Evolutionary conservation across 2,113 vertebrate genomes (phyloP), one percentile per base, ranked within the genome.

Genomic region (Burhinus oedicnemus): DNA sequence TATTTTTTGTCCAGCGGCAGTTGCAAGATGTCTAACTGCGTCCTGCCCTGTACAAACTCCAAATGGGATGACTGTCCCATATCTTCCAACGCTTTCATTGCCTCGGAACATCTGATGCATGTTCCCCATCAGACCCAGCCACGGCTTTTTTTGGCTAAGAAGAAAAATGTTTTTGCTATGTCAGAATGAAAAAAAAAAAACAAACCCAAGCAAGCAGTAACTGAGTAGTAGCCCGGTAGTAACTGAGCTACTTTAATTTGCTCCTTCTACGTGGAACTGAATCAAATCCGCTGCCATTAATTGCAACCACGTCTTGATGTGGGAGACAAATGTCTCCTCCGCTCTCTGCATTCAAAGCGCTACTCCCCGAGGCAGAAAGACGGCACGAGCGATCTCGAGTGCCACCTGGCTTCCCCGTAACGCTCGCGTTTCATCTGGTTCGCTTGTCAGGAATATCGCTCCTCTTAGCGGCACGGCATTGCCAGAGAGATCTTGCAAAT

Each of bases 401-500:
- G 64, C 97, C 96, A 87, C 96, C 97, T 96, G 95, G 62, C 90
- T 97, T 95, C 94, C 92, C 22, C 3, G 8, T 9, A 44, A 45
- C 82, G 91, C 90, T 87, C n/a, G 32, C 55, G 8, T 94, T 94
- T 93, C 91, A n/a, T 93, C 65, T 27, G 77, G 27, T 76, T 89
- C 6, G 7, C 55, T 78, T 55, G 57, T 72, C 84, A 17, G 58
- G 38, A 51, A n/a, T 83, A 60, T 77, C 16, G 5, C 86, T 89
- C 71, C 83, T 87, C 60, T 49, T 20, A 44, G 84, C 61, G 58
- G 74, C 61, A 11, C 62, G 4, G 36, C 92, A 61, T 83, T 62
- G 87, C 95, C 94, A 84, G 52, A 77, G 90, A 97, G 95, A 71
- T 69, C 93, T 96, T 85, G 82, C 83, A 93, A 96, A 96, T 66